Base-by-base conservation (phyloP, 2,797 vertebrate genomes). In the Parauchenoglanis ngamensis region DNA sequence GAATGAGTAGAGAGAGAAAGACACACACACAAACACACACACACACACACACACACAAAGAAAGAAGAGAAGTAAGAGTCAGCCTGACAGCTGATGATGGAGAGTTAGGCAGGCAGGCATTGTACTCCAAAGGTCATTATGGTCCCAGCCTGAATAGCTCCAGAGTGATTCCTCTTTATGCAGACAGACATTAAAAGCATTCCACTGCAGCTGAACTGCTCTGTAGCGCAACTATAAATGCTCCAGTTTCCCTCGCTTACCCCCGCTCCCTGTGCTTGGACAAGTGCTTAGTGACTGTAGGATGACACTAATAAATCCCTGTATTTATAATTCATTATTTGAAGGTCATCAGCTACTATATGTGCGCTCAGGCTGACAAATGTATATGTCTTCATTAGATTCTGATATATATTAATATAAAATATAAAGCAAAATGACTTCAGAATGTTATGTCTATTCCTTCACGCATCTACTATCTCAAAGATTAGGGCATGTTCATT, bases 131-230 rank as follows among this genome's bases (percentile, higher is more conserved):
- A 91, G 92, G 91, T 94, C 92, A 90, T 92, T 86, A 85, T 93
- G 90, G 90, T 92, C 90, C 88, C 89, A 89, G 91, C 91, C 91
- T 93, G 92, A 94, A 94, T 93, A 92, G 90, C 87, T 90, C 87
- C 89, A 91, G 91, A 94, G 92, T 87, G 92, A 95, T 94, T 92
- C 92, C 92, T 94, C 81, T 90, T 90, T 87, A 94, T 94, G 93
- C 94, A 91, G 90, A 87, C 90, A 52, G 92, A 92, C 94, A 90
- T 90, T 93, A 91, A 95, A 95, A 94, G 93, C 93, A 93, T 95
- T 95, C 92, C 91, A 91, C 88, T 90, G 86, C 67, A 86, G 10
- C 0, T 77, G 91, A 89, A 92, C 88, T 90, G 87, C 90, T 31
- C 87, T 67, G 0, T 8, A 89, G 80, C 88, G 21, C 49, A 46